Evolutionary conservation across 1,140 invertebrate species (phyloP).

Genomic region (Drosophila parvula): DNA sequence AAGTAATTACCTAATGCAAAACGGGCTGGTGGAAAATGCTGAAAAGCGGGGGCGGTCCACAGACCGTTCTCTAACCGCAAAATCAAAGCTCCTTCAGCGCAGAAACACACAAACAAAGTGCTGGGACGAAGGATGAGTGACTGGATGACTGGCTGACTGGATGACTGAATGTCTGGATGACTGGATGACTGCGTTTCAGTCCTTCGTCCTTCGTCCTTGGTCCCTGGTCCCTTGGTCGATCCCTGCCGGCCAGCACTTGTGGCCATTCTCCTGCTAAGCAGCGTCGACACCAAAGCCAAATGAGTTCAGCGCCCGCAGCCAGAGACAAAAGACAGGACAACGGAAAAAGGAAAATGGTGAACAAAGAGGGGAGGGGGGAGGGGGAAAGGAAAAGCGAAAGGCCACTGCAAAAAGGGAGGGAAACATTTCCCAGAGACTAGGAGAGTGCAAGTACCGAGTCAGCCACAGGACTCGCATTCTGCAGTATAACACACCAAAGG

Average conservation of each 20-base stretch:
- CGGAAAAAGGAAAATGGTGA: slow-evolving; percentile 11
- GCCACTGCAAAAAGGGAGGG: background rate
- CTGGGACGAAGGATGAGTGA: slow-evolving; percentile 37
- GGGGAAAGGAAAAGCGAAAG: slow-evolving; percentile 4
- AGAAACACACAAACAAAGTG: slow-evolving; percentile 55
- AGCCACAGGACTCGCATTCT: background rate
- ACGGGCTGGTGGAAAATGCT: background rate
- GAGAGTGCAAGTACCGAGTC: background rate
- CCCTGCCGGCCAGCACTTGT: slow-evolving; percentile 53
- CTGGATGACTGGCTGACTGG: slow-evolving; percentile 44
- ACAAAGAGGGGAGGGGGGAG: slow-evolving; percentile 3
- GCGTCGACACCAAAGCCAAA: slow-evolving; percentile 65
- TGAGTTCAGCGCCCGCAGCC: slow-evolving; percentile 68
- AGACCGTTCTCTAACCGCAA: slow-evolving; percentile 46
- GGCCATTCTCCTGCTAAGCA: slow-evolving; percentile 70
- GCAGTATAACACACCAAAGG: background rate
- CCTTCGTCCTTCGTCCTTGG: slow-evolving; percentile 7
- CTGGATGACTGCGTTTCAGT: slow-evolving; percentile 31
- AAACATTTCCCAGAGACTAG: too few relatives aligned
- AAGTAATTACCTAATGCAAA: slow-evolving; percentile 79
- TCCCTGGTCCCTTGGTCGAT: background rate
- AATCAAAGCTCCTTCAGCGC: slow-evolving; percentile 66
- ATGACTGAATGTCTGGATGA: slow-evolving; percentile 24
- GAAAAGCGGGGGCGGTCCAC: background rate
- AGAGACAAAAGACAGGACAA: slow-evolving; percentile 16